Base-by-base conservation (phyloP, 2,888 invertebrate genomes). In the Desoria tigrina region DNA sequence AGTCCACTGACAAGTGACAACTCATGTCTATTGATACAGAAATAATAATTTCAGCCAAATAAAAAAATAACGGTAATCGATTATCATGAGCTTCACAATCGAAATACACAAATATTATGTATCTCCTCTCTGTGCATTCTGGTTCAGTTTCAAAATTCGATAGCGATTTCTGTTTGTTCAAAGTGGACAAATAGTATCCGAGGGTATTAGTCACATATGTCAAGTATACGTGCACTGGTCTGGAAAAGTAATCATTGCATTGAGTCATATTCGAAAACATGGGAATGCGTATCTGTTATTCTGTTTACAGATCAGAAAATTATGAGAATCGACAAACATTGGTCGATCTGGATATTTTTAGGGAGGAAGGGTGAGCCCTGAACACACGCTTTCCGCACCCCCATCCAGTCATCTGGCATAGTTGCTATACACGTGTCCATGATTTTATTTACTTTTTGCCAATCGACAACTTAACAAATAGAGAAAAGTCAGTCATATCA, bases 221-320 rank as follows among this genome's bases (percentile, higher is more conserved):
- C 45, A 45, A 45, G n/a, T 45, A 45, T n/a, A 21, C 4, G 4
- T 45, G 45, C 45, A 9, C 39, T 9, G 16, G 9, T 55, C 21
- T 55, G 55, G 55, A 55, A n/a, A 55, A 55, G 55, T 21, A 55
- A 55, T 55, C 28, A 55, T 28, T 55, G 32, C 21, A 27, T 55
- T 27, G 26, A 24, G 28, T 27, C 51, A 26, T 26, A n/a, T 51
- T 24, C 7, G 23, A 51, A 16, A 45, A 18, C 45, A 45, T 21
- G 4, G n/a, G 6, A n/a, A 21, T 45, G n/a, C 16, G n/a, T 18
- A 21, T 45, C n/a, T 45, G 45, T 39, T 11, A 9, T 16, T 39
- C 39, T 45, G 21, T 45, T 6, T 45, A 45, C 45, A 45, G 45
- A 45, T 45, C 45, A 45, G 45, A 45, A 21, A 3, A 45, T 6